Evolutionary conservation across 2,797 vertebrate genomes (phyloP).

Genomic region (Coregonus suidteri): DNA sequence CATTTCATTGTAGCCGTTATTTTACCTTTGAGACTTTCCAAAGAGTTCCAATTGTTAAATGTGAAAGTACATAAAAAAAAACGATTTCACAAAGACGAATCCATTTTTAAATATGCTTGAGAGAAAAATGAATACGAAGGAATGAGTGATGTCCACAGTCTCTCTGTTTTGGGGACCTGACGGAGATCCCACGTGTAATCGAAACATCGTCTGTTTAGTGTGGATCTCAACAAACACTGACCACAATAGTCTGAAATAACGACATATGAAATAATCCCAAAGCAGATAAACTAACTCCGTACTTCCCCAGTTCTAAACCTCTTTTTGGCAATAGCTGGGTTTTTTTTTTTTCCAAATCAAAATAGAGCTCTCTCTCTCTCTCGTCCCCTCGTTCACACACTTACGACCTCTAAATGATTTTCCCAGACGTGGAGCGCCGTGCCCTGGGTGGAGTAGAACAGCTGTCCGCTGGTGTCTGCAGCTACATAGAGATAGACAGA

Average conservation of each 20-base stretch:
- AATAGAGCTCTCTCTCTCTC: slow-evolving; percentile 33
- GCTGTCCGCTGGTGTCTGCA: slow-evolving; percentile 34
- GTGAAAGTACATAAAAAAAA: too few relatives aligned
- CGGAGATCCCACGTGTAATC: too few relatives aligned
- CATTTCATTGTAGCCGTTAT: neutral
- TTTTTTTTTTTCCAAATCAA: slow-evolving; percentile 20
- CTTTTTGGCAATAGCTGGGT: neutral
- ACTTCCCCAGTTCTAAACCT: slow-evolving; percentile 7
- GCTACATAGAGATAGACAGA: too few relatives aligned
- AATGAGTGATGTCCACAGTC: too few relatives aligned
- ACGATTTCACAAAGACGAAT: too few relatives aligned
- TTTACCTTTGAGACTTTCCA: neutral
- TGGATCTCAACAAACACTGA: neutral
- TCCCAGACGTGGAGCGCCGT: slow-evolving; percentile 56
- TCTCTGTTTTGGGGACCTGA: too few relatives aligned
- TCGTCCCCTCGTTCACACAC: slow-evolving; percentile 46
- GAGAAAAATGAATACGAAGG: too few relatives aligned
- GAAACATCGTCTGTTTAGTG: too few relatives aligned
- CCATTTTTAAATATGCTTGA: too few relatives aligned
- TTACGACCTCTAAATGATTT: slow-evolving; percentile 65
- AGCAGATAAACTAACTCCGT: neutral
- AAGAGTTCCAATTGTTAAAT: too few relatives aligned
- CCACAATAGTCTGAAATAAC: neutral
- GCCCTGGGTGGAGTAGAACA: slow-evolving; percentile 68
- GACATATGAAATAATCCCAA: neutral